Evolutionary conservation across 1,140 invertebrate species (phyloP).

Genomic region (Manduca sexta): DNA sequence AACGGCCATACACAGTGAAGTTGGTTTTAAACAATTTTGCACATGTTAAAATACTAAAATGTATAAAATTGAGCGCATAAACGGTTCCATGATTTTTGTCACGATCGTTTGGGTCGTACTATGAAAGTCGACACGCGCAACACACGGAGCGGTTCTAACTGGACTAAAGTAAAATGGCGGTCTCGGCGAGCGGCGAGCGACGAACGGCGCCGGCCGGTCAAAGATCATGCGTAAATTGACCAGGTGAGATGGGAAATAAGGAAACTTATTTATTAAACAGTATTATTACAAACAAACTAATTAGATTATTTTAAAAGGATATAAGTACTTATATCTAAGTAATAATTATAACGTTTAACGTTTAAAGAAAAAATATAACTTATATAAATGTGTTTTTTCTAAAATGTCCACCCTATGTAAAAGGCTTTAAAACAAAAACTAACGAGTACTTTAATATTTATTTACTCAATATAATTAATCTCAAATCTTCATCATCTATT

Average conservation of each 20-base stretch:
- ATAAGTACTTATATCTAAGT: too few relatives aligned
- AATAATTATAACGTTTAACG: too few relatives aligned
- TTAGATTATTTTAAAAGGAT: too few relatives aligned
- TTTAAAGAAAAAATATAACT: too few relatives aligned
- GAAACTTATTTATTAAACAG: too few relatives aligned
- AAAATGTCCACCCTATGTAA: too few relatives aligned
- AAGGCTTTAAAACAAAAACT: too few relatives aligned
- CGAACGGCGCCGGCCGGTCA: slow-evolving; percentile 33
- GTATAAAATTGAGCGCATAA: slow-evolving; percentile 19
- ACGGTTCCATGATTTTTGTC: slow-evolving; percentile 23
- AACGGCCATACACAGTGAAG: slow-evolving; percentile 1
- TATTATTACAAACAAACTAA: too few relatives aligned
- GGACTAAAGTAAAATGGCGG: slow-evolving; percentile 46
- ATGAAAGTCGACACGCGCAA: slow-evolving; percentile 24
- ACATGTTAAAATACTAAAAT: slow-evolving; percentile 14
- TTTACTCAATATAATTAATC: too few relatives aligned
- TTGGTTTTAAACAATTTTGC: slow-evolving; percentile 5
- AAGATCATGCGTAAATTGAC: slow-evolving; percentile 49
- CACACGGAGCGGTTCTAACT: slow-evolving; percentile 37
- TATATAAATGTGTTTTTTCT: too few relatives aligned
- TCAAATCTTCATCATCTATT: too few relatives aligned
- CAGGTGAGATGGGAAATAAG: slow-evolving; percentile 30
- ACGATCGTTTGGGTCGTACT: slow-evolving; percentile 31
- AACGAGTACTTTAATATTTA: too few relatives aligned
- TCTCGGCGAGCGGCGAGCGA: slow-evolving; percentile 10